Evolutionary conservation across 1,140 invertebrate species (phyloP), one percentile per base, ranked within the genome.

Genomic region (Drosophila pseudoobscura): DNA sequence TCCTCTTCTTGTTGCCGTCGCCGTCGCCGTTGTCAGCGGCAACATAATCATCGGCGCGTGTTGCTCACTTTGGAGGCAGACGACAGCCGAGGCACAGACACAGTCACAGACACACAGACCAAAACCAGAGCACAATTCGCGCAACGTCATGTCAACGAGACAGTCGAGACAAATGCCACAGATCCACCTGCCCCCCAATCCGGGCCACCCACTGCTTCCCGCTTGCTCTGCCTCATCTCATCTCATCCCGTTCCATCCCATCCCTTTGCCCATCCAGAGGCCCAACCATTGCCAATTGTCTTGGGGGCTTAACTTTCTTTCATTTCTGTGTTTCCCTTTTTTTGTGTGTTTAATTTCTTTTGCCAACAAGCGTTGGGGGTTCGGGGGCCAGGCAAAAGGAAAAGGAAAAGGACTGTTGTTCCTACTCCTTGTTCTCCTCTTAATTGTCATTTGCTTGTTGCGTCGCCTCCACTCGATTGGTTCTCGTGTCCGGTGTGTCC

Each of bases 1-100:
- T 2, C 6, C 13, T n/a, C n/a, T 45, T 66, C 58, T 50, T 77
- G 73, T 58, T 68, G 74, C 62, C 49, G 75, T 4, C 0, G 24
- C 24, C 24, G 5, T 5, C 64, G 69, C 68, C 49, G 75, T 78
- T 85, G 77, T 87, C 68, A 75, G 64, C 77, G 65, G 77, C 80
- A 80, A 85, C 82, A 85, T 85, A 85, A 85, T 85, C 82, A 85
- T 87, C 73, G 82, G 82, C 82, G 82, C 83, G 82, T 85, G 82
- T 87, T 85, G 82, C 83, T 85, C 82, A 87, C 82, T 87, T 70
- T 75, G 69, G 71, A 75, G 83, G 78, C 78, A 72, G 78, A 75
- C 82, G 61, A 47, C 77, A 52, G 22, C 17, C 46, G 55, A 57
- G 53, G 53, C 55, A 47, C 56, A 64, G 50, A 62, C 41, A 24